Evolutionary conservation across 2,113 vertebrate genomes (phyloP).

Genomic region (Pagrus major): DNA sequence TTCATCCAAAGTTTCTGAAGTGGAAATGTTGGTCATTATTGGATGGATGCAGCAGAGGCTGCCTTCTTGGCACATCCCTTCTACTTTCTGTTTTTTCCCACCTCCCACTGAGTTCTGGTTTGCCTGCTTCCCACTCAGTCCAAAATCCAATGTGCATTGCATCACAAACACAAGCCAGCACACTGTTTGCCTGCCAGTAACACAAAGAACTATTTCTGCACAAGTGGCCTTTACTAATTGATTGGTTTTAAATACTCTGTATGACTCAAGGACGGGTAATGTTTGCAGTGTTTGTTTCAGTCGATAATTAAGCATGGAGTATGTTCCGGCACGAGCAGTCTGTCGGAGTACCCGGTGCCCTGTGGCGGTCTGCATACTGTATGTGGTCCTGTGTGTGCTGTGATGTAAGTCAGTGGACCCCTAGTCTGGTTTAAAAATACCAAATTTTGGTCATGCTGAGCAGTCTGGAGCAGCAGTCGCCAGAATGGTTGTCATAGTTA

Average conservation of each 20-base stretch:
- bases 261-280: conserved; percentile 41
- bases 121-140: conserved; percentile 66
- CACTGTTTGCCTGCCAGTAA: conserved; percentile 28
- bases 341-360: conserved; percentile 29
- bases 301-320: conserved; percentile 60
- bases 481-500: conserved; percentile 69
- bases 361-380: conserved; percentile 32
- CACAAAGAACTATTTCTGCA: conserved; percentile 30
- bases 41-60: conserved; percentile 34
- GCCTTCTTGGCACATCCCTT: conserved; percentile 37
- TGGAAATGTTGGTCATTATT: conserved; percentile 6
- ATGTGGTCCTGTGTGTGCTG: conserved; percentile 27
- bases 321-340: conserved; percentile 32
- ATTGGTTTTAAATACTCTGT: conserved; percentile 43
- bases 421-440: conserved; percentile 52
- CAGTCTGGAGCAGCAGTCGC: conserved; percentile 35
- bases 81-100: conserved; percentile 53
- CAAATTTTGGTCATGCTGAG: conserved; percentile 30
- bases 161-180: conserved; percentile 37
- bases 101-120: conserved; percentile 65
- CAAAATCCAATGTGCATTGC: conserved; percentile 42
- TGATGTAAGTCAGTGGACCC: conserved; percentile 18
- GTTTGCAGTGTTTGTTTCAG: neutral
- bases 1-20: neutral
- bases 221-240: conserved; percentile 41